Evolutionary conservation across 1,140 invertebrate species (phyloP), one percentile per base, ranked within the genome.

Genomic region (Aphelinus atriplicis): DNA sequence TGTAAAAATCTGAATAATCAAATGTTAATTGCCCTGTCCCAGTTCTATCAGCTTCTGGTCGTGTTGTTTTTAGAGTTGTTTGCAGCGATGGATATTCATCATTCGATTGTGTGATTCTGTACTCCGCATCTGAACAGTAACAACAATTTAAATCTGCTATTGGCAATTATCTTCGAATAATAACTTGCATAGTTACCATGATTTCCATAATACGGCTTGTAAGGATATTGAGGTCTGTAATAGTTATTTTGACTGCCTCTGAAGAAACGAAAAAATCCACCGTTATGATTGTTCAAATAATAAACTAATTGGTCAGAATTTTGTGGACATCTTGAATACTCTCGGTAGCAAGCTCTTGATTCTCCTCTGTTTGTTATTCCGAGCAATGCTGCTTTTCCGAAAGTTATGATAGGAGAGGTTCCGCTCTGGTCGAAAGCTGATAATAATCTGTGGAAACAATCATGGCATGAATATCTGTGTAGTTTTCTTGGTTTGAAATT

Each of bases 281-380:
- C 94, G 72, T 95, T 94, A 82, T 96, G 91, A 85, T 95, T 96
- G 85, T 96, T 95, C 62, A 95, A 87, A 82, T 95, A 95, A 82
- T 94, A 87, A 50, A 95, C 89, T 7, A 95, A 87, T 79, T 91
- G 90, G 73, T 93, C 90, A 47, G 92, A 87, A 81, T 94, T 92
- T 75, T 90, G 90, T 0, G 95, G 95, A 79, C 95, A 96, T 47
- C 89, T 89, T 0, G 92, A 90, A 78, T 94, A 95, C 2, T 92
- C 91, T 61, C 87, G 86, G 6, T 90, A 88, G 80, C 94, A 95
- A 47, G 88, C 88, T 1, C 86, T 80, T 3, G 92, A 87, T 58
- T 92, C 90, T 7, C 90, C 91, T 78, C 89, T 88, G 3, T 90
- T 90, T 2, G 90, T 91, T 68, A 93, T 91, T 0, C 94, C 94